Base-by-base conservation (phyloP, 2,888 invertebrate genomes). In the Zaprionus bogoriensis region DNA sequence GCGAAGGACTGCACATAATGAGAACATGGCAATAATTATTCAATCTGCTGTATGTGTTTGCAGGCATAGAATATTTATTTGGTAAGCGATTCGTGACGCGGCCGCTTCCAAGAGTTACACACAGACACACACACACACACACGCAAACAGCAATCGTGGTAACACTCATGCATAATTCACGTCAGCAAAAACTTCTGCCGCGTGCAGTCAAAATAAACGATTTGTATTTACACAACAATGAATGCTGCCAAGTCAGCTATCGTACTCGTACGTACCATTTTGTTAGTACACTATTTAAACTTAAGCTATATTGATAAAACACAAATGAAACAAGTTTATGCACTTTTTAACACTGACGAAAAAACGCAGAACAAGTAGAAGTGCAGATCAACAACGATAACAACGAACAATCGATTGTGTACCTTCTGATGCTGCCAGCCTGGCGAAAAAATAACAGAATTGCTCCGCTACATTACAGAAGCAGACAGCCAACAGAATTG, bases 1-100 rank as follows among this genome's bases (percentile, higher is more conserved):
- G 94, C 93, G 88, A 96, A 93, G 55, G 88, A 89, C 89, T 89
- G 72, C 38, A 42, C 59, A 67, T 45, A 51, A n/a, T n/a, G 36
- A 41, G 55, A 63, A 14, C 48, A 28, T 36, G 36, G 17, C 12
- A 46, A 58, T 51, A 50, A 58, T 45, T 55, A 57, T 64, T 55
- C 46, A 60, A 50, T 58, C 38, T 19, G 19, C 36, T 50, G 52
- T 48, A 46, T 45, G 47, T 52, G 52, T 65, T 51, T 55, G 55
- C 30, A 48, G 72, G 53, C 72, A 72, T 72, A 67, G 46, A 71
- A 48, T 45, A 38, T 55, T 55, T n/a, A n/a, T 22, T 42, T 28
- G 23, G 25, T 30, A 53, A 66, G 64, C 62, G 66, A 66, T 74
- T 64, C 55, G 81, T 79, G 79, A 78, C 78, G 83, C 79, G 79